Base-by-base conservation (phyloP, 2,113 vertebrate species). In the Prunella fulvescens region DNA sequence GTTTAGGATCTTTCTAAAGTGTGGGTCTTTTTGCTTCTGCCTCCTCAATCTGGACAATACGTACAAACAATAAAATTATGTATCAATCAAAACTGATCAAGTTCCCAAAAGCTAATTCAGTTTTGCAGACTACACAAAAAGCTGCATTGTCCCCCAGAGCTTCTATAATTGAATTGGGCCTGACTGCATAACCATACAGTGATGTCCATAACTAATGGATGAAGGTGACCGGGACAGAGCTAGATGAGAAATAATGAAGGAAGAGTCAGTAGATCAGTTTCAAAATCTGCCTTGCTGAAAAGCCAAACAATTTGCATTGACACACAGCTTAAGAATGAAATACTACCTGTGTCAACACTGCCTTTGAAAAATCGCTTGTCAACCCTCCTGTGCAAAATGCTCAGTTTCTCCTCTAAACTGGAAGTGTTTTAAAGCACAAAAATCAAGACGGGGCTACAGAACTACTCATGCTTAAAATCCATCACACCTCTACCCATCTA, bases 401-500 rank as follows among this genome's bases (percentile, higher is more conserved):
- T 56, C 31, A 3, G 14, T 28, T 65, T 64, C 23, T 40, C 22
- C 24, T 50, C 53, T 25, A 14, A 78, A 65, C 45, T 23, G 7
- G 19, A 85, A 78, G 56, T 14, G 6, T 66, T 67, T 60, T 40
- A 11, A 78, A n/a, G 9, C 3, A 77, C 10, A 58, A 35, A 74
- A 81, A 54, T 22, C 26, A 78, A 61, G 25, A 51, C 1, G 3
- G 22, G 15, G 29, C 12, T 40, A 62, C n/a, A 54, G 16, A 77
- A 54, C 42, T 31, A 57, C 25, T 7, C 4, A 77, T 20, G 25
- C 19, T 72, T 76, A 22, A 72, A 44, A 48, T 56, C 4, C 8
- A 3, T 25, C 35, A 31, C 0, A 0, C 11, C 14, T 57, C 28
- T 50, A 73, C 4, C 25, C 35, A 42, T 20, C 12, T 45, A 35